Conservation (phyloP, 1,140 invertebrate species). For the Pseudachorutes palmiensis region DNA sequence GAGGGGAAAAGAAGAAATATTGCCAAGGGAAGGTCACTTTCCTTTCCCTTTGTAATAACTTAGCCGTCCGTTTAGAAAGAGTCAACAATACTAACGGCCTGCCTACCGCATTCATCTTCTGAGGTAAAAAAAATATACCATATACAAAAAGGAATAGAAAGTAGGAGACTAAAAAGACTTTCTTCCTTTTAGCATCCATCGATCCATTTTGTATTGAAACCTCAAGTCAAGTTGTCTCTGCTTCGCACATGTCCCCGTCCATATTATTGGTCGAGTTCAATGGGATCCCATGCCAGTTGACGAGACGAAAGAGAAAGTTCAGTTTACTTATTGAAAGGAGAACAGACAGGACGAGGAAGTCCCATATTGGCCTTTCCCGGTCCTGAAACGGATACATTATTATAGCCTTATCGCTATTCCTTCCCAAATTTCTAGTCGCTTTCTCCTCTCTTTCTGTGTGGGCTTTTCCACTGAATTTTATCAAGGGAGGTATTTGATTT, state of each 20-base stretch:
- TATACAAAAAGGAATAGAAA: too few species aligned
- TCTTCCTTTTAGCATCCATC: background rate
- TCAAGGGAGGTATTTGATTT: background rate
- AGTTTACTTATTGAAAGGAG: background rate
- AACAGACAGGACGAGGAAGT: background rate
- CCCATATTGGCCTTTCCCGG: background rate
- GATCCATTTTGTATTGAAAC: too few species aligned
- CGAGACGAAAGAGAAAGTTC: background rate
- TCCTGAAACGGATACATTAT: background rate
- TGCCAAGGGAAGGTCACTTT: background rate
- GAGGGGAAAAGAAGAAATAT: too few species aligned
- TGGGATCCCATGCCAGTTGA: background rate
- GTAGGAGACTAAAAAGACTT: too few species aligned
- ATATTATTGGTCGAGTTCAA: background rate
- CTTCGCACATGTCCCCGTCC: background rate
- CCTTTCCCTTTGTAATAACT: background rate
- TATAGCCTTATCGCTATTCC: background rate
- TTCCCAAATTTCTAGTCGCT: background rate
- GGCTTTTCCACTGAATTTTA: too few species aligned
- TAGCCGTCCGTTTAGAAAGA: too few species aligned
- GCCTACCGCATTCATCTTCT: too few species aligned
- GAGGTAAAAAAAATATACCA: too few species aligned
- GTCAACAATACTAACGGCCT: too few species aligned
- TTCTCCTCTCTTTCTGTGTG: background rate
- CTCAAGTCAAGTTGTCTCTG: background rate